phyloP scores from a whole-genome alignment of 2,888 invertebrate genomes.

The Hirtodrosophila histrioides region DNA sequence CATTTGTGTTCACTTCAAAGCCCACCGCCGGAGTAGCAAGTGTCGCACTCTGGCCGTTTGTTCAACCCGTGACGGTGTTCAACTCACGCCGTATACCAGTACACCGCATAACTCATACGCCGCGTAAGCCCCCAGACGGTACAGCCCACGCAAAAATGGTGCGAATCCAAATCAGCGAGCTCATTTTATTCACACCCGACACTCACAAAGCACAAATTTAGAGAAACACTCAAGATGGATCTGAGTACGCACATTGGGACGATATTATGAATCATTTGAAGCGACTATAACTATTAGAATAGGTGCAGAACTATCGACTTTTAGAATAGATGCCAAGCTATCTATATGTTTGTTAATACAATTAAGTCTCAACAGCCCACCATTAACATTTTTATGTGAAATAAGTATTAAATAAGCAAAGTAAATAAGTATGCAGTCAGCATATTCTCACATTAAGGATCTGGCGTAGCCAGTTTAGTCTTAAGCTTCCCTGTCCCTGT shows the following conservation, averaged over 20 bases:
- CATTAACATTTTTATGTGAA: no score
- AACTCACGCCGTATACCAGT: constrained; percentile 27
- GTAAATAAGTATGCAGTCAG: no score
- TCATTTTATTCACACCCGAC: constrained; percentile 29
- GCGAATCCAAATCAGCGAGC: constrained; percentile 2
- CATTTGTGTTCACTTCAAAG: constrained; percentile 66
- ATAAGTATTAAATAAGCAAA: no score
- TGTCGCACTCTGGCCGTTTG: constrained; percentile 52
- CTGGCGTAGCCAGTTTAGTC: no score
- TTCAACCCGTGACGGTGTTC: constrained; percentile 45
- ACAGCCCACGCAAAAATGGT: constrained; percentile 38
- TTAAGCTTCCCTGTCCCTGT: no score
- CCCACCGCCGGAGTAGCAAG: constrained; percentile 58
- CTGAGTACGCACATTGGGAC: constrained; percentile 3
- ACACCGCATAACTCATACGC: constrained; percentile 57
- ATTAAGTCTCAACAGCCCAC: no score
- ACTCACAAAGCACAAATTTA: constrained; percentile 23
- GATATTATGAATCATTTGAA: constrained; percentile 26
- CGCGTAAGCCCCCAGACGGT: constrained; percentile 44
- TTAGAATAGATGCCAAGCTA: no score
- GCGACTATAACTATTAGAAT: background rate
- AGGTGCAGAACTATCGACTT: constrained; percentile 1
- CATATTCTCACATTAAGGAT: no score
- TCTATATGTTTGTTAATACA: no score
- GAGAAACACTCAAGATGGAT: constrained; percentile 15